These are phyloP conservation scores for Sitta europaea DNA, from an alignment of 2,113 vertebrate genomes.

Conservation along the genomic window DNA sequence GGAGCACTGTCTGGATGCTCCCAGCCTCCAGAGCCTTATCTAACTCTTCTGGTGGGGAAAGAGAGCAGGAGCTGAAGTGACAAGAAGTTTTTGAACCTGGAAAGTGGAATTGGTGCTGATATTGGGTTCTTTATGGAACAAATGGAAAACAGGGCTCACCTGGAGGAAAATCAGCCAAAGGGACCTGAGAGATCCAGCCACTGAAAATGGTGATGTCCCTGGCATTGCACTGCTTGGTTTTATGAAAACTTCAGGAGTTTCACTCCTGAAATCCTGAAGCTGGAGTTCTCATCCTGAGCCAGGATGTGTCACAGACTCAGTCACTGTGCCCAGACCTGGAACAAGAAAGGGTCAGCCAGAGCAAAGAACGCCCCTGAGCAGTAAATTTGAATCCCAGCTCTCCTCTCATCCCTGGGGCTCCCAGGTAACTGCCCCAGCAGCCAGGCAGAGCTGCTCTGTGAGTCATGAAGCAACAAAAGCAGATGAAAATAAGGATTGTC, in stretches of 20 bases:
- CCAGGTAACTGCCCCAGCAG: neutral
- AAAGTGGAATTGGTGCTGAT: neutral
- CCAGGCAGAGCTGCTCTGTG: neutral
- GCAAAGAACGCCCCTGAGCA: neutral
- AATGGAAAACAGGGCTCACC: neutral
- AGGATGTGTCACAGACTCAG: neutral
- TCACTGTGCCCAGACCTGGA: neutral
- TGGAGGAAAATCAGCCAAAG: neutral
- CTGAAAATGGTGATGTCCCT: neutral
- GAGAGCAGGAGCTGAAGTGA: neutral
- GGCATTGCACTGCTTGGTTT: neutral
- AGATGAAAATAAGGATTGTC: neutral
- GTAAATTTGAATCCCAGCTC: neutral
- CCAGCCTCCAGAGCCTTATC: too few species aligned
- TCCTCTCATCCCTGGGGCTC: neutral
- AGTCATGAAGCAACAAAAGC: neutral
- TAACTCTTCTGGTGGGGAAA: too few species aligned
- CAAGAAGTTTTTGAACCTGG: neutral
- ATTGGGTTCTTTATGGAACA: neutral
- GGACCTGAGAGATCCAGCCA: neutral
- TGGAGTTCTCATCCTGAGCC: neutral
- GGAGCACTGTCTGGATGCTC: neutral
- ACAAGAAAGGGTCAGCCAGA: neutral
- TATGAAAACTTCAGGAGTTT: neutral
- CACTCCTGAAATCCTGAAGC: neutral